Conservation (phyloP, 2,888 invertebrate species). For the Morpho achilles region DNA sequence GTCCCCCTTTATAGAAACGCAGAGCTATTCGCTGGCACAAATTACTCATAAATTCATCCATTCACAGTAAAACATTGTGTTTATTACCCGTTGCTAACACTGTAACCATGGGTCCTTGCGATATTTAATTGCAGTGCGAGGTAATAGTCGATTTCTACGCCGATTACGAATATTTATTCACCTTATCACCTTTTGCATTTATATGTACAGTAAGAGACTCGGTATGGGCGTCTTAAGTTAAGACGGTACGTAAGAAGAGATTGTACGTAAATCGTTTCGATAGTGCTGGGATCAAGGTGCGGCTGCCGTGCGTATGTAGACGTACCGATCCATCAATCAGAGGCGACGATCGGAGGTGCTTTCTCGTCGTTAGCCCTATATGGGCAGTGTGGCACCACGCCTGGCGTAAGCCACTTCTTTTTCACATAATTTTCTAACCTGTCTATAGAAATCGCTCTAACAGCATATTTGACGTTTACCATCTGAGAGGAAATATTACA, state of each 20-base stretch:
- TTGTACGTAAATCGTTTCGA: conserved; percentile 23
- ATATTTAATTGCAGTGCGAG: conserved; percentile 48
- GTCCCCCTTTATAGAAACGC: conserved; percentile 55
- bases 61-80: conserved; percentile 52
- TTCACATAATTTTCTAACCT: conserved; percentile 75
- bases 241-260: conserved; percentile 12
- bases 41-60: conserved; percentile 59
- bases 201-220: conserved; percentile 10
- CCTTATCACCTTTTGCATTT: conserved; percentile 42
- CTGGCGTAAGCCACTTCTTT: conserved; percentile 71
- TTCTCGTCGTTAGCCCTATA: conserved; percentile 79
- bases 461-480: conserved; percentile 63
- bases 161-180: conserved; percentile 34
- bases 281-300: conserved; percentile 23
- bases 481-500: conserved; percentile 57
- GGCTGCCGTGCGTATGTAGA: conserved; percentile 24
- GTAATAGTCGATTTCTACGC: conserved; percentile 42
- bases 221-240: conserved; percentile 6
- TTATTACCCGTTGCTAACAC: conserved; percentile 46
- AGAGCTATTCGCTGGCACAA: conserved; percentile 51
- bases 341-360: conserved; percentile 67
- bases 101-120: conserved; percentile 47
- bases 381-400: conserved; percentile 68
- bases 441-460: conserved; percentile 73
- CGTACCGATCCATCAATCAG: conserved; percentile 67